Evolutionary conservation across 2,797 vertebrate genomes (phyloP), one percentile per base, ranked within the genome.

Genomic region (Eulemur mongoz): DNA sequence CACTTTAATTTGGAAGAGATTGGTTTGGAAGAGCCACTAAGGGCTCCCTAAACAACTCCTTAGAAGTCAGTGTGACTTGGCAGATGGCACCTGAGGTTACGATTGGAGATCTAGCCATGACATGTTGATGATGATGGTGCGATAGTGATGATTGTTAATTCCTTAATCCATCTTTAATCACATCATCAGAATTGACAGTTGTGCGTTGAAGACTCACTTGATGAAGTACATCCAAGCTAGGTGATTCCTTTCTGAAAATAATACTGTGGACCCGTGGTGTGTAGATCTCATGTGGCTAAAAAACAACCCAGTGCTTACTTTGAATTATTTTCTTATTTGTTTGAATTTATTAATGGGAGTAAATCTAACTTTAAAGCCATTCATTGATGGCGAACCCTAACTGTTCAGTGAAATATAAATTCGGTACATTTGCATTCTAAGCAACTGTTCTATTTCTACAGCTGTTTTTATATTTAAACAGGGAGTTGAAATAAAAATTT

Each of bases 271-370:
- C 30, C 23, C 89, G 61, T 81, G 40, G 23, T 59, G 1, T 79
- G 38, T 54, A 79, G 52, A 75, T 23, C 9, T 57, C 76, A 22
- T 2, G 4, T 84, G 32, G n/a, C 72, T 61, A 4, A 67, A 70
- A 94, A 35, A 67, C 1, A 6, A 70, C 25, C 80, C 38, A 52
- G n/a, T 54, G 35, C 40, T 54, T 52, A 84, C 30, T 87, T 25
- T 30, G 87, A 48, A 50, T 93, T 63, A 30, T 48, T 84, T 89
- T 85, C 35, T 79, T 89, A 93, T 61, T 87, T 67, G 40, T 96
- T 94, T 93, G 72, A 90, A 69, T 92, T 78, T 69, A 75, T 45
- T 96, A 76, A 40, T 78, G 76, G 52, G 40, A 72, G 38, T 61
- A 80, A 89, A 80, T 67, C 25, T 27, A 85, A 40, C 57, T 87